Evolutionary conservation across 1,140 invertebrate genomes (phyloP), one percentile per base, ranked within the genome.

Genomic region (Calosoma granatense): DNA sequence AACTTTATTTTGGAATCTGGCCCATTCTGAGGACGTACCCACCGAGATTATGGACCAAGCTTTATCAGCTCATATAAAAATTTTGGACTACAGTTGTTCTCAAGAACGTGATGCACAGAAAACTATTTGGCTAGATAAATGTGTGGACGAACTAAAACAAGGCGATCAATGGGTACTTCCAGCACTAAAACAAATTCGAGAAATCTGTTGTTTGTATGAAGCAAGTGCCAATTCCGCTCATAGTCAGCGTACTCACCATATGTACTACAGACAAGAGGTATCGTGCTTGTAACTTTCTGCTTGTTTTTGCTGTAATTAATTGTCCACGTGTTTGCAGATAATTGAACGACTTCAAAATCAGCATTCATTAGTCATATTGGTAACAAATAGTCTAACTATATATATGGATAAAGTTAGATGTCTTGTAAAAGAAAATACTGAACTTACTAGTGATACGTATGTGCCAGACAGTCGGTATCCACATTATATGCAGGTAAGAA

Each of bases 11-110:
- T 98, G 95, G 95, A 96, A 94, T 70, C 79, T 98, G 67, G 94
- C 94, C 17, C 94, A 97, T 74, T 93, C 91, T 55, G 90, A 94
- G 66, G 94, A 98, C 74, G 90, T 97, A 41, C 90, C 92, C 53
- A 96, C 92, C 1, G 95, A 98, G 74, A 97, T 98, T 61, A 93
- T 98, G 84, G 95, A 98, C 74, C 93, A 97, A 69, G 94, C 95
- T 1, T 73, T 98, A 52, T 85, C 83, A 51, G 94, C 95, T 61
- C 94, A 98, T 71, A 90, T 97, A 4, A 98, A 98, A 79, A 98
- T 98, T 70, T 78, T 98, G 23, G 95, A 98, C 75, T 98, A 97
- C 68, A 96, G 93, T 68, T 97, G 94, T 75, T 95, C 93, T 52
- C 83, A 95, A 80, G 94, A 98, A 68, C 81, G 94, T 61, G 94